These are phyloP conservation scores for Melanerpes aurifrons DNA, from an alignment of 2,113 vertebrate genomes.

Conservation along the genomic window DNA sequence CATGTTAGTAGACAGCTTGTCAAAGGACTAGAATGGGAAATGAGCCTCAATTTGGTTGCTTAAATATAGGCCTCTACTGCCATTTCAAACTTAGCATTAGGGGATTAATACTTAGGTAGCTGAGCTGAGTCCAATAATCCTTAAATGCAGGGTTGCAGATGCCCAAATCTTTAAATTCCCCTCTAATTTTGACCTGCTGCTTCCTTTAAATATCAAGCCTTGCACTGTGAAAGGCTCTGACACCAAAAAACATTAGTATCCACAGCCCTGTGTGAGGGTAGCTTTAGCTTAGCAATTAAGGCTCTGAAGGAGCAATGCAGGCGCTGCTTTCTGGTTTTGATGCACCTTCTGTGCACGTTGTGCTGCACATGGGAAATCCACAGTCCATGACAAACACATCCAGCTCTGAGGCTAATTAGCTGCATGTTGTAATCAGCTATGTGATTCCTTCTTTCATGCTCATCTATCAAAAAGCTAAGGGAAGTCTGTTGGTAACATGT, in stretches of 20 bases:
- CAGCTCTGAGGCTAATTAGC: background rate
- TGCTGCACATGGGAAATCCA: background rate
- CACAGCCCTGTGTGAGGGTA: background rate
- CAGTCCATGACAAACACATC: background rate
- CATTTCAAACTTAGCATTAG: background rate
- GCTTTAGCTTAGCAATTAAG: background rate
- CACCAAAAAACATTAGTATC: background rate
- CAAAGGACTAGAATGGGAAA: background rate
- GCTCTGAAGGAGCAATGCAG: background rate
- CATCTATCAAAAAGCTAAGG: background rate
- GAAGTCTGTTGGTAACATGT: background rate
- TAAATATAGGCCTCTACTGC: background rate
- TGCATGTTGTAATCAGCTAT: background rate
- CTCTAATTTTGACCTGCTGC: background rate
- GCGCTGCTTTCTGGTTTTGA: background rate
- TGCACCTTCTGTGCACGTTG: background rate
- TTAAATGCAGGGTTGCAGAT: background rate
- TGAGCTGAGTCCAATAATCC: background rate
- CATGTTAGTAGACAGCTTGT: background rate
- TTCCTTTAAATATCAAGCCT: background rate
- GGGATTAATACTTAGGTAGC: background rate
- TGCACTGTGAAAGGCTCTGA: background rate
- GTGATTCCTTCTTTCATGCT: background rate
- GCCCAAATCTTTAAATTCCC: background rate
- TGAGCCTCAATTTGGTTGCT: background rate